phyloP scores from a whole-genome alignment of 2,888 invertebrate species.

The Kryphioiulus occultus region DNA sequence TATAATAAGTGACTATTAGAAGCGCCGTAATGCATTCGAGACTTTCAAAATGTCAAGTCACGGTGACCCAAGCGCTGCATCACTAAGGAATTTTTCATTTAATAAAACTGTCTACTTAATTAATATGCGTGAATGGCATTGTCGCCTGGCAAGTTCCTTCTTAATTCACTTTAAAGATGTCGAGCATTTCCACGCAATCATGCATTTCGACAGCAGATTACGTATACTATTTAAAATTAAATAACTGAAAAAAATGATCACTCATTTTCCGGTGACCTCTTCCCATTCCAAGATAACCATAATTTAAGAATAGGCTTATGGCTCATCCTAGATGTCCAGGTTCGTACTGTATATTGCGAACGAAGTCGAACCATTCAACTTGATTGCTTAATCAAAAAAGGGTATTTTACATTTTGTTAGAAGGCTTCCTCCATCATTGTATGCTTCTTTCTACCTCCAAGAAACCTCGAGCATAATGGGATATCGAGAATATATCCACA shows the following conservation, averaged over 20 bases:
- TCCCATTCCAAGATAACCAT: too few species aligned
- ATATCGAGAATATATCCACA: not conserved
- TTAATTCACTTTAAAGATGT: not conserved
- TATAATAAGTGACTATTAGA: slow-evolving; percentile 36
- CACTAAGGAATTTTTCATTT: not conserved
- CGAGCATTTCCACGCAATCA: not conserved
- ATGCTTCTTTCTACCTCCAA: too few species aligned
- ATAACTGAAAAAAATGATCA: too few species aligned
- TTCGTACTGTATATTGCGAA: not conserved
- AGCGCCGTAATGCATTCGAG: not conserved
- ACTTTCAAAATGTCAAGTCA: slow-evolving; percentile 2
- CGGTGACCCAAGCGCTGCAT: not conserved
- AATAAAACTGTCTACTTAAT: slow-evolving; percentile 6
- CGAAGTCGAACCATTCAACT: not conserved
- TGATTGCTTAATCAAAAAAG: not conserved
- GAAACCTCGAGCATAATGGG: not conserved
- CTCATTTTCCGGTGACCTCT: too few species aligned
- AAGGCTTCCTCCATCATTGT: not conserved
- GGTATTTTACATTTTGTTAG: not conserved
- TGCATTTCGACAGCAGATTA: not conserved
- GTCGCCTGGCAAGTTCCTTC: not conserved
- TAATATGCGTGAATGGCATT: not conserved
- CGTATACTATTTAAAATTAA: not conserved
- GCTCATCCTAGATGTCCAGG: too few species aligned
- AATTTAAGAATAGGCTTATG: too few species aligned